Base-by-base conservation (phyloP, 1,140 invertebrate species). In the Drosophila parvula region DNA sequence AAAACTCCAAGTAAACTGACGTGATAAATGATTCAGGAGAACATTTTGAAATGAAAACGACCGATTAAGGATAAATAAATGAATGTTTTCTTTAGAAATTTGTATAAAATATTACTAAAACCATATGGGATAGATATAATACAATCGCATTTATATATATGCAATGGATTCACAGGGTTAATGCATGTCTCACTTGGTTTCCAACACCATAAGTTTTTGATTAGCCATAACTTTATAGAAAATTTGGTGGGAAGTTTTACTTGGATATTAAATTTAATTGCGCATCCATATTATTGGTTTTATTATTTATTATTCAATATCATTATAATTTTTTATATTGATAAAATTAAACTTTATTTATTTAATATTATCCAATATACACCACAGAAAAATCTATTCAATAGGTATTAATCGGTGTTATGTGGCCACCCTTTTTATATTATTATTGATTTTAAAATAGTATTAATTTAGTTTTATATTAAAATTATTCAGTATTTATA, bases 211-310 rank as follows among this genome's bases (percentile, higher is more conserved):
- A 16, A 27, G n/a, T 22, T 36, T 51, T 41, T 7, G 47, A 16
- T 59, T 58, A 44, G 62, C 58, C 38, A 47, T 45, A n/a, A 67
- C 36, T 28, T 8, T 34, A 51, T 64, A 41, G 32, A 32, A 68
- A 22, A 40, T 45, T 75, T 74, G 73, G 73, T 75, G 73, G 73
- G 73, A 47, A 58, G 43, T 75, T 74, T 22, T 53, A 53, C 22
- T 22, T 36, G 32, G 50, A 53, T 53, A 53, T 36, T 36, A 11
- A 36, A 53, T 36, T 53, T 36, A 22, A 53, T 36, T 34, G 50
- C 32, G 50, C 50, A 53, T 53, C 12, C 50, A 8, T 51, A 32
- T 18, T 53, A 22, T 36, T 53, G 50, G 43, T 56, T 64, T 53
- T 14, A 14, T 55, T 40, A 27, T 18, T 51, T 27, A 36, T 10